These are phyloP conservation scores for Myopa tessellatipennis DNA, from an alignment of 2,888 invertebrate genomes.

Conservation along the genomic window DNA sequence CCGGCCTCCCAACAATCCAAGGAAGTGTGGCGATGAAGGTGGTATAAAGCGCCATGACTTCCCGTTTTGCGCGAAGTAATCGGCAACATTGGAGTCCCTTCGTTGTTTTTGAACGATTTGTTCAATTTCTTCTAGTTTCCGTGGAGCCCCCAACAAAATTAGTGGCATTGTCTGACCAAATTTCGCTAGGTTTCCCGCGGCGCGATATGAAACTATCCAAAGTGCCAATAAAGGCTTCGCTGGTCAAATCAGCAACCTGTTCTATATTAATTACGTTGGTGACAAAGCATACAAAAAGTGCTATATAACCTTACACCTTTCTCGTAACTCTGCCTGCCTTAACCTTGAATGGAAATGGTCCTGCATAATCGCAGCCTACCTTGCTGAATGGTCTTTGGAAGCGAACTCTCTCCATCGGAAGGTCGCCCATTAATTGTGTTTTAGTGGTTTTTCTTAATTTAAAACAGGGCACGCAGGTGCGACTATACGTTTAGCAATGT, in stretches of 20 bases:
- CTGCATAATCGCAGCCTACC: slow-evolving; percentile 37
- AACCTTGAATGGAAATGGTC: slow-evolving; percentile 18
- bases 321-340: slow-evolving; percentile 34
- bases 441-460: slow-evolving; percentile 20
- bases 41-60: no score
- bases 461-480: slow-evolving; percentile 36
- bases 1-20: no score
- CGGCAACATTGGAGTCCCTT: no score
- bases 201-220: slow-evolving; percentile 28
- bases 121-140: slow-evolving; percentile 26
- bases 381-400: slow-evolving; percentile 38
- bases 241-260: slow-evolving; percentile 37
- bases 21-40: no score
- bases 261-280: slow-evolving; percentile 44
- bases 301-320: slow-evolving; percentile 42
- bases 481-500: slow-evolving; percentile 34
- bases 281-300: slow-evolving; percentile 42
- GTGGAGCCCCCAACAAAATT: slow-evolving; percentile 43
- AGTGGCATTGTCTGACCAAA: slow-evolving; percentile 43
- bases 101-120: background rate
- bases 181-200: slow-evolving; percentile 20
- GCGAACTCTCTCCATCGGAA: slow-evolving; percentile 32
- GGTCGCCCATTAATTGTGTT: slow-evolving; percentile 39
- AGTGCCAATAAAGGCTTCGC: slow-evolving; percentile 25
- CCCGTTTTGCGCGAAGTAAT: no score